Base-by-base conservation (phyloP, 2,113 vertebrate genomes). In the Chloroceryle aenea region DNA sequence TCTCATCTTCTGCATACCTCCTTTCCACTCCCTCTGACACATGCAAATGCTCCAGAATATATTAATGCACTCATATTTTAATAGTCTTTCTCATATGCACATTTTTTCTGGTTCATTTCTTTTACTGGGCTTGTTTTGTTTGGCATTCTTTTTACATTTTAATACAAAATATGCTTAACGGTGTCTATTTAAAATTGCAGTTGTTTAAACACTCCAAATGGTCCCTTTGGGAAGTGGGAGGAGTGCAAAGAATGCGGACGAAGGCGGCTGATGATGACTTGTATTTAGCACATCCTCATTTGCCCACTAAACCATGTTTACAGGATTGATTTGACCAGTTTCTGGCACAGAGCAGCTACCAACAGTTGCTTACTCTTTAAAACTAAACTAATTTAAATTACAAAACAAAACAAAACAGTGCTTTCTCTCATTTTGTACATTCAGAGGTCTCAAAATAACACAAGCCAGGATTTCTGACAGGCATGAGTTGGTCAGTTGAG, bases 1-100 rank as follows among this genome's bases (percentile, higher is more conserved):
- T 92, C 76, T 88, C 85, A 43, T 94, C 72, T 76, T 86, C 38
- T 14, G 3, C 17, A 93, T 43, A 71, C 75, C 62, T 93, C n/a
- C 68, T 77, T 95, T 90, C 80, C 45, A 19, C 72, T 95, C 87
- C 32, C 45, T 95, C 68, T 90, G 95, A 96, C 76, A 75, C 53
- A 90, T 83, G 95, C 71, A 94, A 80, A 91, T 83, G 23, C 53
- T 84, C 52, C 4, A 0, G 47, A 85, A 96, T 71, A 48, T 30
- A 38, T 93, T 80, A 15, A 10, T 26, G 25, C 38, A 29, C 58
- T 91, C 19, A 0, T 55, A 85, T 45, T 40, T 87, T 72, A 81
- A 89, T 95, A 90, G 42, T 78, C 85, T 73, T 75, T 85, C 80
- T 86, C 64, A 67, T 72, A 84, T 38, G 56, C 56, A 14, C 72